phyloP scores from a whole-genome alignment of 1,140 invertebrate genomes.

The Drosophila santomea region DNA sequence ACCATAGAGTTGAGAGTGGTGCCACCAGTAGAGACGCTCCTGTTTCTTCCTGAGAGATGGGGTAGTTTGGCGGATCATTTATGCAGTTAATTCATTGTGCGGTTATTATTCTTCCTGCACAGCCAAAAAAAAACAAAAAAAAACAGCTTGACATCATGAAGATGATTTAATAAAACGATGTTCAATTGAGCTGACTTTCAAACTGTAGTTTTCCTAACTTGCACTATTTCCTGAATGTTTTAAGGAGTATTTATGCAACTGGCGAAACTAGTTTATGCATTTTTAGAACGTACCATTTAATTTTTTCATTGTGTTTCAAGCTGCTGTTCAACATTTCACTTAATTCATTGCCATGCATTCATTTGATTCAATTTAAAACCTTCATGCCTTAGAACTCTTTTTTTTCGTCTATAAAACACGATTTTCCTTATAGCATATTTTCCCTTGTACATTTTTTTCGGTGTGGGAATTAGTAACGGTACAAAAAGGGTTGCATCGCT shows the following conservation, averaged over 20 bases:
- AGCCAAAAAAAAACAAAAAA: not conserved
- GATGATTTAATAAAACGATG: not conserved
- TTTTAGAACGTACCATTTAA: no score
- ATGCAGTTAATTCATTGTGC: slow-evolving; percentile 77
- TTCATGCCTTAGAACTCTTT: no score
- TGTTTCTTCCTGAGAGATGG: slow-evolving; percentile 16
- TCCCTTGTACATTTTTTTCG: not conserved
- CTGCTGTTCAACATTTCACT: no score
- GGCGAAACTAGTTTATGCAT: no score
- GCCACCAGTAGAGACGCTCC: slow-evolving; percentile 39
- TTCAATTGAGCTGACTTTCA: not conserved
- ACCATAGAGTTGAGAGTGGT: slow-evolving; percentile 28
- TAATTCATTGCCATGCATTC: no score
- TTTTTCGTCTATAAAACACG: no score
- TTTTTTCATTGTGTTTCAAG: no score
- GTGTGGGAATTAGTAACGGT: slow-evolving; percentile 24
- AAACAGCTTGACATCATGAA: not conserved
- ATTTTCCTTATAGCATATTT: no score
- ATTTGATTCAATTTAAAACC: no score
- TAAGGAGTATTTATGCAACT: no score
- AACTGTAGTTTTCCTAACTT: not conserved
- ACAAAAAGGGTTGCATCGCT: slow-evolving; percentile 8
- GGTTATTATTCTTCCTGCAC: slow-evolving; percentile 44
- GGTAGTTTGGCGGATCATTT: slow-evolving; percentile 60
- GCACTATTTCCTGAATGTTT: no score